Base-by-base conservation (phyloP, 2,797 vertebrate genomes). In the Choloepus didactylus region DNA sequence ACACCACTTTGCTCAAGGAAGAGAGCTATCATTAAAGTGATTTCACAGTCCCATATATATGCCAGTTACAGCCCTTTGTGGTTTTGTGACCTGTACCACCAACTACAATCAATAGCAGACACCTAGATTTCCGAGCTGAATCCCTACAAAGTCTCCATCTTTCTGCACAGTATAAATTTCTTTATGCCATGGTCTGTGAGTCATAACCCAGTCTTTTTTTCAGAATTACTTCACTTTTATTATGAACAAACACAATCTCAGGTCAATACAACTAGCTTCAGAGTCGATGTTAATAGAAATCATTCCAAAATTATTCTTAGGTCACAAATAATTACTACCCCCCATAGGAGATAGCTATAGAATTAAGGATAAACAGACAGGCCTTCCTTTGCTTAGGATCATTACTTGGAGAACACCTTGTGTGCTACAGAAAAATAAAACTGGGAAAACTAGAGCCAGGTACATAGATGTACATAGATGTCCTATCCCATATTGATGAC, bases 401-500 rank as follows among this genome's bases (percentile, higher is more conserved):
- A 62, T 49, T 62, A 73, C 91, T 21, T 72, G 89, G 95, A 35
- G 87, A 89, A 49, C 16, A 91, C 44, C 87, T 80, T 96, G 91
- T 38, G 75, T 38, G 82, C 79, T 67, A 60, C 5, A 66, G 66
- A 91, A 91, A 73, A 94, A 5, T 92, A 82, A 67, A 95, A 91
- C 0, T 2, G 70, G 83, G 81, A 44, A 92, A 77, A 93, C 7
- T 27, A 85, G 67, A 94, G 21, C 12, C 87, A 87, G 96, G 35
- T 35, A 35, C 35, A 35, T 35, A 35, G 35, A 35, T 35, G 38
- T 94, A 31, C 27, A 54, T 92, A 93, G 69, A 77, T 94, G 29
- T 75, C 92, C 56, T 90, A 85, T 77, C 64, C 91, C 96, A 93
- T 92, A 70, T 84, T 1, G 4, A 94, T 89, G 91, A 94, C 95